Evolutionary conservation across 37 sponge, comb jelly and placozoan species (phyloP).

Genomic region (Aplysina aerophoba): DNA sequence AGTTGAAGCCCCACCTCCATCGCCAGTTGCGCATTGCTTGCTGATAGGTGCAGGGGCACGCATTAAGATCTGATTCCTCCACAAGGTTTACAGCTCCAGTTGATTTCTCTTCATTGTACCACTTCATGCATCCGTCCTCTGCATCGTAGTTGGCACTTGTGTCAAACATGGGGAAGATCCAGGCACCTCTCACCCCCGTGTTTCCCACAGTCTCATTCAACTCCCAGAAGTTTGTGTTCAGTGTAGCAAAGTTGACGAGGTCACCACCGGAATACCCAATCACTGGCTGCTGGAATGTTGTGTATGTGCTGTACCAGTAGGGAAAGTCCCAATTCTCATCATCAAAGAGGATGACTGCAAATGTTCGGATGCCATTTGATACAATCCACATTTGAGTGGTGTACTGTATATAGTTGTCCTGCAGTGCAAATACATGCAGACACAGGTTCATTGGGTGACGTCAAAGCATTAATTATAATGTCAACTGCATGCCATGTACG

Average conservation of each 20-base stretch:
- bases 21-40: constrained; percentile 58
- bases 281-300: neutral
- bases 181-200: constrained; percentile 37
- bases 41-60: constrained; percentile 53
- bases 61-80: neutral
- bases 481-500: too few relatives aligned
- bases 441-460: neutral
- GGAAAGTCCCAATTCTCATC: neutral
- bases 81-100: neutral
- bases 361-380: neutral
- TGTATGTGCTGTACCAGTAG: constrained; percentile 13
- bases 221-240: neutral
- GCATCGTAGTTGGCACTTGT: neutral
- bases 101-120: constrained; percentile 20
- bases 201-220: constrained; percentile 41
- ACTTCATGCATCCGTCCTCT: constrained; percentile 36
- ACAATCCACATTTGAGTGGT: constrained; percentile 8
- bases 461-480: too few relatives aligned
- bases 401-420: neutral
- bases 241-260: constrained; percentile 7
- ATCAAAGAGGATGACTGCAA: neutral
- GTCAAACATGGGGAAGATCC: constrained; percentile 40
- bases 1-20: constrained; percentile 29
- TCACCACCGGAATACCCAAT: constrained; percentile 57
- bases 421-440: neutral